Evolutionary conservation across 2,888 invertebrate genomes (phyloP), one percentile per base, ranked within the genome.

Genomic region (Lamellibrachia satsuma): DNA sequence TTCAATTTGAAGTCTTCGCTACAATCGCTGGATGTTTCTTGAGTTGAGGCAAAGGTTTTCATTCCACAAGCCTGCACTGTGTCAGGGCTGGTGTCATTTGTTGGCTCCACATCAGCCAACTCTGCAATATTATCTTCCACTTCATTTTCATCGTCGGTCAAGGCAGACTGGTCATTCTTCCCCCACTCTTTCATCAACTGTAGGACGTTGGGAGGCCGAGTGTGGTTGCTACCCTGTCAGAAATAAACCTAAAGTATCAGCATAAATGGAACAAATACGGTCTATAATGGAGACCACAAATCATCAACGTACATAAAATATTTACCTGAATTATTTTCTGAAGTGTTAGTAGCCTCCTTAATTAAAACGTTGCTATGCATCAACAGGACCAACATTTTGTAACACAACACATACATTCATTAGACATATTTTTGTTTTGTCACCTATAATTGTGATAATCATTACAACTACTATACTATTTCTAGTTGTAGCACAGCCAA

Each of bases 171-270:
- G n/a, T 90, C 22, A 7, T 92, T 91, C 57, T 93, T 93, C 60
- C 92, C 52, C 90, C 92, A 93, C 52, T 93, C 92, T 92, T 92
- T 93, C 94, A 94, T 94, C 93, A 94, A 92, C 52, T 93, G 91
- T 22, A 94, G 92, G 57, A 94, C 94, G 52, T 94, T 94, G 52
- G 55, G 75, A 55, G 93, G 93, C 22, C 92, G 91, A 4, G 52
- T 52, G 52, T 91, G 91, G 75, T 75, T 75, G 75, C 75, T 6
- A 55, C 91, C 91, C 91, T 91, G 91, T 91, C 52, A 91, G 11
- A 91, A 91, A 91, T 91, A 91, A 52, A 52, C 4, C 75, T 75
- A 6, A 15, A 75, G 2, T 75, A n/a, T 75, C n/a, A 75, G n/a
- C 9, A 9, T 55, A 9, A 55, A 55, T 55, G 55, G 55, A 3